A percentile compares a stretch with the other conserved stretches of the same genome.
Conservation (phyloP, 2,888 invertebrate species). For the Drosophila barbarae region DNA sequence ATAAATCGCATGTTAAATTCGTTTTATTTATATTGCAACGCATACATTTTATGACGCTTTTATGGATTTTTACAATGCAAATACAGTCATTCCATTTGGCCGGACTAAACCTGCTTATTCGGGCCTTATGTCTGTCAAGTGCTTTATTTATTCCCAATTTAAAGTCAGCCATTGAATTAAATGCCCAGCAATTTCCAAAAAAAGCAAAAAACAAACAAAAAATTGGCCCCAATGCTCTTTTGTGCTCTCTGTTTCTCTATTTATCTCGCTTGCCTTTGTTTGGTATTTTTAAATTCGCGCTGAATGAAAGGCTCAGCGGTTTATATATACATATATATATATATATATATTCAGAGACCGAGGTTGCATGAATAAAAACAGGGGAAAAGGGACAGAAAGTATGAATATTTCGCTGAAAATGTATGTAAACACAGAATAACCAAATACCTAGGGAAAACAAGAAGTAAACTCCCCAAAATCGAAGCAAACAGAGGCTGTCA, state of each 20-base stretch:
- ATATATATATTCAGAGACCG: slow-evolving; percentile 1
- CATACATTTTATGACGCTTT: slow-evolving; percentile 9
- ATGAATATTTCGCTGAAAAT: slow-evolving; percentile 28
- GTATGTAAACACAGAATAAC: slow-evolving; percentile 21
- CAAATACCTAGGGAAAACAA: slow-evolving; percentile 27
- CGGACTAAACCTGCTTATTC: slow-evolving; percentile 28
- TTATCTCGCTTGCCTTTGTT: slow-evolving; percentile 28
- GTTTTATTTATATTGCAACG: slow-evolving; percentile 3
- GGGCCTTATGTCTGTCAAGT: slow-evolving; percentile 31
- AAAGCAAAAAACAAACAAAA: slow-evolving; percentile 1
- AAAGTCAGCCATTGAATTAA: slow-evolving; percentile 39
- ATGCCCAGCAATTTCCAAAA: slow-evolving; percentile 15
- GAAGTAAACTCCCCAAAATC: slow-evolving; percentile 6
- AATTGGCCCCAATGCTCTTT: slow-evolving; percentile 26
- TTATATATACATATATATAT: background rate
- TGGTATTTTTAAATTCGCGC: slow-evolving; percentile 28
- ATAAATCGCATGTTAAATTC: slow-evolving; percentile 12
- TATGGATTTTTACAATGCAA: slow-evolving; percentile 3
- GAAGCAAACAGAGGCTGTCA: slow-evolving; percentile 11
- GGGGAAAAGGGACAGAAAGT: slow-evolving; percentile 17
- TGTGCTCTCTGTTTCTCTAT: slow-evolving; percentile 24
- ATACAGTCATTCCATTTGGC: slow-evolving; percentile 28
- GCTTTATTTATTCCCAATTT: slow-evolving; percentile 44
- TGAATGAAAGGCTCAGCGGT: slow-evolving; percentile 27
- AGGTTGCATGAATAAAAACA: slow-evolving; percentile 20